These are phyloP conservation scores for Thamnophis sirtalis DNA, from an alignment of 2,113 vertebrate species.

Conservation along the genomic window DNA sequence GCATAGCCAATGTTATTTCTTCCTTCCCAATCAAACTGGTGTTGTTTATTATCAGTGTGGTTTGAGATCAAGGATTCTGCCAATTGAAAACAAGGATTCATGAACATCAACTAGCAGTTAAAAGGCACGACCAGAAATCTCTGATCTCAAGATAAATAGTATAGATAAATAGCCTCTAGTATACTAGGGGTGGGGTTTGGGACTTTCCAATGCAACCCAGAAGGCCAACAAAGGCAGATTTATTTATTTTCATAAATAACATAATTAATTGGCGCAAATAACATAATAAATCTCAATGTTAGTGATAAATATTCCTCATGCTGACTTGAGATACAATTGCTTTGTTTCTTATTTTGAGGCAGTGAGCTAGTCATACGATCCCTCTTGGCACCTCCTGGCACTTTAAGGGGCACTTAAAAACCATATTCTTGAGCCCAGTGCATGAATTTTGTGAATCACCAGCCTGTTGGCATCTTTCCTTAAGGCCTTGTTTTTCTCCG, in stretches of 20 bases:
- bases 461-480: slow-evolving; percentile 41
- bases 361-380: slow-evolving; percentile 21
- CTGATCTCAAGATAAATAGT: too few species aligned
- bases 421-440: slow-evolving; percentile 43
- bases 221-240: not conserved
- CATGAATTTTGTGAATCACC: slow-evolving; percentile 41
- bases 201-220: not conserved
- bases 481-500: slow-evolving; percentile 47
- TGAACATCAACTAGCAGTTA: too few species aligned
- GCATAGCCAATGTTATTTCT: too few species aligned
- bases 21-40: too few species aligned
- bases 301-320: not conserved
- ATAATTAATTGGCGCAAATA: not conserved
- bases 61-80: too few species aligned
- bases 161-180: too few species aligned
- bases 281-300: not conserved
- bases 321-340: not conserved
- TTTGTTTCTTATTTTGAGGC: not conserved
- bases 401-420: slow-evolving; percentile 15
- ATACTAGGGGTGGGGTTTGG: not conserved
- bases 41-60: too few species aligned
- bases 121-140: too few species aligned
- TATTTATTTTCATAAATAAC: not conserved
- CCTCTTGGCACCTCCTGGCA: not conserved
- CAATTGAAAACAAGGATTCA: too few species aligned